phyloP scores from a whole-genome alignment of 2,797 vertebrate genomes.

The Psittacula derbiana region DNA sequence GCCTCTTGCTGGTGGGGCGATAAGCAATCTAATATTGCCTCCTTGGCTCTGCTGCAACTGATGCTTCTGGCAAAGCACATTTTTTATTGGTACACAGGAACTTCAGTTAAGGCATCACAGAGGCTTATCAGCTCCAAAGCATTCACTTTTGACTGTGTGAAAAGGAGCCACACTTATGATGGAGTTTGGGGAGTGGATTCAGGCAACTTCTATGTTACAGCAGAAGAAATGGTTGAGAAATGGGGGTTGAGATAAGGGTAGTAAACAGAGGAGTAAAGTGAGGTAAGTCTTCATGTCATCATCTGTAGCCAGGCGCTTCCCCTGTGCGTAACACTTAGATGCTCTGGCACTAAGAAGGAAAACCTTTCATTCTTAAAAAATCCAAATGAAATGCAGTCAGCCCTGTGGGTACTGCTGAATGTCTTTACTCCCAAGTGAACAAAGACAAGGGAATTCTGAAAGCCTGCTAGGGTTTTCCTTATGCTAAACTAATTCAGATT shows the following conservation, averaged over 20 bases:
- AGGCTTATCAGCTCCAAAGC: neutral
- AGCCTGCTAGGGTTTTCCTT: neutral
- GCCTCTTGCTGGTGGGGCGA: neutral
- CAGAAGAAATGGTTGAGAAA: neutral
- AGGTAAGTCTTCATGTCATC: neutral
- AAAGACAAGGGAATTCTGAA: neutral
- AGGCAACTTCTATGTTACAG: neutral
- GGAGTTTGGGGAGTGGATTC: neutral
- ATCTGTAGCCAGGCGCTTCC: neutral
- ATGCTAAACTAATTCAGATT: neutral
- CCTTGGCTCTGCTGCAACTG: neutral
- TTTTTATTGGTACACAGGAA: fast-evolving
- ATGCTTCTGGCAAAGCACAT: neutral
- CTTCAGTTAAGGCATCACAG: neutral
- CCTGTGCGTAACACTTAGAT: fast-evolving
- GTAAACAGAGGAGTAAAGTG: neutral
- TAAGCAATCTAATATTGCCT: neutral
- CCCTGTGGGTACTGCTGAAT: neutral
- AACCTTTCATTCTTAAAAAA: neutral
- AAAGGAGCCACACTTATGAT: fast-evolving
- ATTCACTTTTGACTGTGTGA: neutral
- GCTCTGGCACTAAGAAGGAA: neutral
- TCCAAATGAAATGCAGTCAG: neutral
- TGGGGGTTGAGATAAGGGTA: neutral
- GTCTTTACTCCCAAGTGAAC: neutral